Percentiles rank a stretch among this genome's conserved stretches.
Evolutionary conservation across 2,888 invertebrate species (phyloP).

Genomic region (Crocallis elinguaria): DNA sequence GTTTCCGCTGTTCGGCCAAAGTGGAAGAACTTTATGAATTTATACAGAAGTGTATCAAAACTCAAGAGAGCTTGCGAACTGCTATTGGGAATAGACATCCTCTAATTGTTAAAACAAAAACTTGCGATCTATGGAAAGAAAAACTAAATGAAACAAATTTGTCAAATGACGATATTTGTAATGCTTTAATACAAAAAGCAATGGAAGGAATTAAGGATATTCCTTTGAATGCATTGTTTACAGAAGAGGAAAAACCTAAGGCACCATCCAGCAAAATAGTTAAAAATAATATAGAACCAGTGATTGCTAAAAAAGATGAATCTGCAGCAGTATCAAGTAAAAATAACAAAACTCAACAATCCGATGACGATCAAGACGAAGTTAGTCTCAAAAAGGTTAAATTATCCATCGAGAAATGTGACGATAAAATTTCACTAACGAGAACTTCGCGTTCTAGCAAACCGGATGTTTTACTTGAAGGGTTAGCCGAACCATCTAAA

Average conservation of each 20-base stretch:
- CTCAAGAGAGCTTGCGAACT: slow-evolving; percentile 66
- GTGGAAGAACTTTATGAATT: slow-evolving; percentile 79
- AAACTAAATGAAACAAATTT: slow-evolving; percentile 72
- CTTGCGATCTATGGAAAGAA: slow-evolving; percentile 70
- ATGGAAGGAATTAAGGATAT: slow-evolving; percentile 72
- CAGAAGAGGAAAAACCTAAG: slow-evolving; percentile 38
- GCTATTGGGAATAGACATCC: slow-evolving; percentile 58
- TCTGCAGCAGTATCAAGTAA: slow-evolving; percentile 1
- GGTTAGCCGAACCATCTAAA: slow-evolving; percentile 5
- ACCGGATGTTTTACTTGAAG: slow-evolving; percentile 13
- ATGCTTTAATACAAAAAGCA: slow-evolving; percentile 76
- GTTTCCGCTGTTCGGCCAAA: slow-evolving; percentile 80
- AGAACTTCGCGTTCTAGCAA: slow-evolving; percentile 26
- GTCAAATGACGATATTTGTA: slow-evolving; percentile 78
- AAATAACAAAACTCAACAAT: not conserved
- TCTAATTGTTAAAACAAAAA: slow-evolving; percentile 58
- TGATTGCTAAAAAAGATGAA: slow-evolving; percentile 26
- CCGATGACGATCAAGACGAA: slow-evolving; percentile 36
- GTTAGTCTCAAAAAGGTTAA: slow-evolving; percentile 47
- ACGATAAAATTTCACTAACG: slow-evolving; percentile 26
- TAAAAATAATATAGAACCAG: slow-evolving; percentile 32
- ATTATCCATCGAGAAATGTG: slow-evolving; percentile 39
- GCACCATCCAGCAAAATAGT: slow-evolving; percentile 34
- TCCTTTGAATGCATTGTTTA: slow-evolving; percentile 43
- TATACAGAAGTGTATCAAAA: slow-evolving; percentile 73